Percentiles rank a stretch among this genome's conserved stretches.
Conservation (phyloP, 2,797 vertebrate species). For the Nasua narica region DNA sequence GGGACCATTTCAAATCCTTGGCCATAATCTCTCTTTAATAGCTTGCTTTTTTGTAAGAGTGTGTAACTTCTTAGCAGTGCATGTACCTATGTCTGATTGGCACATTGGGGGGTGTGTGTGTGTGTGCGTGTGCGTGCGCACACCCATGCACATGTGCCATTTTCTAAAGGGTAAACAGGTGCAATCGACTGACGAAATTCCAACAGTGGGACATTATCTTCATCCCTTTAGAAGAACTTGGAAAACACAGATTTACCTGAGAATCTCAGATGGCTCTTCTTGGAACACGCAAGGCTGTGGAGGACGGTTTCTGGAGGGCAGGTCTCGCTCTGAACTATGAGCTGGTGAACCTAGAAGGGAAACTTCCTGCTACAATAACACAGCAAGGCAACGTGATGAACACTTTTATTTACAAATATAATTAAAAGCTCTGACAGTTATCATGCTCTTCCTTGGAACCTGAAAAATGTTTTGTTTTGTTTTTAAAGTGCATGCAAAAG, state of each 20-base stretch:
- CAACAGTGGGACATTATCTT: neutral
- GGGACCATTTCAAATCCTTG: neutral
- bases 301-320: neutral
- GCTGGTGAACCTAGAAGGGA: slow-evolving; percentile 28
- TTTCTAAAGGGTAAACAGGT: neutral
- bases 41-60: neutral
- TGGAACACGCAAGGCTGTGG: neutral
- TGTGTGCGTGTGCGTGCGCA: neutral
- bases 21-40: neutral
- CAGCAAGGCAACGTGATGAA: slow-evolving; percentile 90
- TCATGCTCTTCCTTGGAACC: slow-evolving; percentile 94
- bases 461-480: slow-evolving; percentile 86
- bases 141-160: rapidly evolving
- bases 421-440: slow-evolving; percentile 99
- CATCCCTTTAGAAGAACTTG: neutral
- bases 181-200: neutral
- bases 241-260: slow-evolving; percentile 5
- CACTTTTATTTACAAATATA: slow-evolving; percentile 99
- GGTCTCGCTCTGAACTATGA: neutral
- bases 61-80: neutral
- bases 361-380: slow-evolving; percentile 81
- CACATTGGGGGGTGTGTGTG: rapidly evolving
- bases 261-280: neutral
- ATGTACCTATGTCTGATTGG: neutral
- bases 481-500: slow-evolving; percentile 99